phyloP scores from a whole-genome alignment of 30 jellyfish, hydroid and myxozoan species.

The Chrysaora quinquecirrha region DNA sequence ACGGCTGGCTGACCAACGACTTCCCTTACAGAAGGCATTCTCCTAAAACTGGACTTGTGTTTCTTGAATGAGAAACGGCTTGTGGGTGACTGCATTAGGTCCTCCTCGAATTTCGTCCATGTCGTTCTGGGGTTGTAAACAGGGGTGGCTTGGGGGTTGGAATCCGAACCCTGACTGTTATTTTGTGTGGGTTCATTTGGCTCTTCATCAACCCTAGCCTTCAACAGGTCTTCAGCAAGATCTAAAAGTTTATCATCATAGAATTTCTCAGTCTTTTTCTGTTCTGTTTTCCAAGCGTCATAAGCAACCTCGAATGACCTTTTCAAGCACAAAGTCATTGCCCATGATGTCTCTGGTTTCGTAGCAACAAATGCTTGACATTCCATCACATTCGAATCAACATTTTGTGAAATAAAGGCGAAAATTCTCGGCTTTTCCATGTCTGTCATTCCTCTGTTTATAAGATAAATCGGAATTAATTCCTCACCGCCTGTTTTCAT shows the following conservation, averaged over 20 bases:
- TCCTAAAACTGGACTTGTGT: conserved; percentile 4
- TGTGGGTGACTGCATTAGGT: conserved; percentile 13
- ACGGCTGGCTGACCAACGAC: conserved; percentile 53
- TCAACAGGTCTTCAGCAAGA: conserved; percentile 37
- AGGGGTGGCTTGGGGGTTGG: neutral
- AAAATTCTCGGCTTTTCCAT: conserved; percentile 33
- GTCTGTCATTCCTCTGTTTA: conserved; percentile 58
- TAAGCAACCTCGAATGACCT: conserved; percentile 55
- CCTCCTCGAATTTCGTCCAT: conserved; percentile 56
- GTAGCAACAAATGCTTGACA: conserved; percentile 40
- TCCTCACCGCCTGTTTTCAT: conserved; percentile 30
- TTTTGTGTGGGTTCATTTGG: neutral
- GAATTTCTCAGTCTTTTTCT: conserved; percentile 20
- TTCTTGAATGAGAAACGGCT: conserved; percentile 33
- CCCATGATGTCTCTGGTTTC: conserved; percentile 49
- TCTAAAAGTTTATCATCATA: conserved; percentile 35
- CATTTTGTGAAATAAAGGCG: conserved; percentile 29
- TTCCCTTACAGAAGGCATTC: conserved; percentile 47
- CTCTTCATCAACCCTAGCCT: neutral
- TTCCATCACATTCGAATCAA: conserved; percentile 16
- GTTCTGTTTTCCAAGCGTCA: conserved; percentile 51
- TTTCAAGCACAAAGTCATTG: conserved; percentile 48
- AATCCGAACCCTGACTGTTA: neutral
- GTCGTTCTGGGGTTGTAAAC: conserved; percentile 37
- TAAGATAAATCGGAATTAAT: conserved; percentile 23